Percentiles rank a stretch among this genome's conserved stretches.
Conservation (phyloP, 2,888 invertebrate genomes). For the Pomacea canaliculata region DNA sequence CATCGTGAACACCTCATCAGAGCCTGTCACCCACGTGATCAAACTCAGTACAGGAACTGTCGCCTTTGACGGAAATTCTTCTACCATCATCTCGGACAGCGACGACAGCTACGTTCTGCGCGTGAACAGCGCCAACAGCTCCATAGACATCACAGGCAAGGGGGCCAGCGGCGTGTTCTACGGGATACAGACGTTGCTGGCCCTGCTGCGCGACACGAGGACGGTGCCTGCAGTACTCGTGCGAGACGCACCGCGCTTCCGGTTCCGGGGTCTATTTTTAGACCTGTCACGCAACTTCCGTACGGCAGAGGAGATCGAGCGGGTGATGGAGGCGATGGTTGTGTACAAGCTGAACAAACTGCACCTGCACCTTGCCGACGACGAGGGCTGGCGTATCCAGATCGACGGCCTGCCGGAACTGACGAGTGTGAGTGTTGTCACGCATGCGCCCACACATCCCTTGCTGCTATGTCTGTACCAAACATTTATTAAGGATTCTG, state of each 20-base stretch:
- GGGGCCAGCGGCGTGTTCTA: constrained; percentile 35
- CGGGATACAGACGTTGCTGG: constrained; percentile 31
- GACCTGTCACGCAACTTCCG: constrained; percentile 61
- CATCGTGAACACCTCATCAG: neutral
- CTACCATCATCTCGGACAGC: constrained; percentile 2
- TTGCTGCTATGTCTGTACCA: too few relatives aligned
- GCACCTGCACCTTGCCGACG: constrained; percentile 66
- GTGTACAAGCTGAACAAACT: constrained; percentile 66
- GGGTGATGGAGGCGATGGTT: constrained; percentile 52
- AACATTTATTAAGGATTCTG: too few relatives aligned
- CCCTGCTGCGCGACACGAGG: constrained; percentile 3
- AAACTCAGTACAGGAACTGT: constrained; percentile 10
- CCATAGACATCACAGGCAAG: constrained; percentile 36
- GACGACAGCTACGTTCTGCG: constrained; percentile 31
- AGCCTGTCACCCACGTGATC: constrained; percentile 15
- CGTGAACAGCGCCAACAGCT: constrained; percentile 21
- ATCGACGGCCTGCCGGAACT: constrained; percentile 64
- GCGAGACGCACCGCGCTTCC: constrained; percentile 47
- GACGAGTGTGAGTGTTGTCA: constrained; percentile 47
- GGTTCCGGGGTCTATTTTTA: constrained; percentile 51
- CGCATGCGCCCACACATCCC: too few relatives aligned
- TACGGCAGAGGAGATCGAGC: constrained; percentile 43
- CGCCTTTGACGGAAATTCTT: constrained; percentile 4
- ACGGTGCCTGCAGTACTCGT: constrained; percentile 25
- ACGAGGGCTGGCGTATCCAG: constrained; percentile 67